Conservation (phyloP, 2,113 vertebrate species). For the Xenopus borealis region DNA sequence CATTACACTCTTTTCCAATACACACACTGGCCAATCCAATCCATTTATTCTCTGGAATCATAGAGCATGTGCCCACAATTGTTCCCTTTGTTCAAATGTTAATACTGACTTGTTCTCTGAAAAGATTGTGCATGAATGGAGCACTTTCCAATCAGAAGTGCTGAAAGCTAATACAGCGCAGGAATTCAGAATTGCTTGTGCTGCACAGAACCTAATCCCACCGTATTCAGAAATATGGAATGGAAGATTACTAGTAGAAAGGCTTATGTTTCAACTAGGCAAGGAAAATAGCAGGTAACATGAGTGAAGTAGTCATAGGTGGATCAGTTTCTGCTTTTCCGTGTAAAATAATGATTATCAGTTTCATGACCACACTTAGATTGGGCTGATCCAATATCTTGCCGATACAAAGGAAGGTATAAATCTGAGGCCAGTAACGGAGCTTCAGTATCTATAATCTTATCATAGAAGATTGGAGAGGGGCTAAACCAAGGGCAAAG, state of each 20-base stretch:
- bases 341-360: background rate
- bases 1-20: background rate
- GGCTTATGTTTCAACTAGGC: constrained; percentile 16
- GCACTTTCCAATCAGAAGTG: constrained; percentile 40
- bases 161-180: constrained; percentile 39
- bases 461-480: too few species aligned
- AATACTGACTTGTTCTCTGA: constrained; percentile 16
- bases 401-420: too few species aligned
- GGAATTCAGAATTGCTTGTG: constrained; percentile 31
- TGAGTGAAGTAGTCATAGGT: background rate
- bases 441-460: too few species aligned
- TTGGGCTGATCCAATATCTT: too few species aligned
- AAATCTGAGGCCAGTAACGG: too few species aligned
- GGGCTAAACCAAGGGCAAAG: too few species aligned
- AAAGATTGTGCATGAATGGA: constrained; percentile 15
- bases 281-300: constrained; percentile 10
- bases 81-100: constrained; percentile 26
- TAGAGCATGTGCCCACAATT: constrained; percentile 38
- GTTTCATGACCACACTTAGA: too few species aligned
- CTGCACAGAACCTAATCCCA: constrained; percentile 19
- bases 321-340: background rate
- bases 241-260: constrained; percentile 11
- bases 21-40: too few species aligned
- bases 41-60: constrained; percentile 28
- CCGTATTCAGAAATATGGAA: constrained; percentile 40